Evolutionary conservation across 2,888 invertebrate genomes (phyloP).

Genomic region (Incurvaria masculella): DNA sequence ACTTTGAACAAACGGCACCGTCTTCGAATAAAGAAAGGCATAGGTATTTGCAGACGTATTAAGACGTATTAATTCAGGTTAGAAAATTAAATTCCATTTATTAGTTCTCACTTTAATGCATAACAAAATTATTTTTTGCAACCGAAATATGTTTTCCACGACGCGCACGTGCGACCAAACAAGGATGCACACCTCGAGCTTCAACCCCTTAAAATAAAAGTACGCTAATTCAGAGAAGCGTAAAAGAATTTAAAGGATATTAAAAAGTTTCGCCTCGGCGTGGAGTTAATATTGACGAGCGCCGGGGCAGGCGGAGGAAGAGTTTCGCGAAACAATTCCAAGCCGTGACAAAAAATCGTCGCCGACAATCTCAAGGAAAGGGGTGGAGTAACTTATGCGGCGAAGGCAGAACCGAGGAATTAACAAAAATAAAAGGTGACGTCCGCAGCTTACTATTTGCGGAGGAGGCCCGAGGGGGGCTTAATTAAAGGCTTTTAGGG

Average conservation of each 20-base stretch:
- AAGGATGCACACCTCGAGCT: background rate
- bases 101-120: too few relatives aligned
- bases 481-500: conserved; percentile 57
- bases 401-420: conserved; percentile 49
- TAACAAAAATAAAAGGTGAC: conserved; percentile 58
- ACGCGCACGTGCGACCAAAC: background rate
- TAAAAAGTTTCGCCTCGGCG: conserved; percentile 52
- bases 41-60: too few relatives aligned
- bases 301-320: conserved; percentile 47
- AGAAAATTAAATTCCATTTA: too few relatives aligned
- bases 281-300: conserved; percentile 59
- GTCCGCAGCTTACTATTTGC: conserved; percentile 45
- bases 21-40: too few relatives aligned
- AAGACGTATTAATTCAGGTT: too few relatives aligned
- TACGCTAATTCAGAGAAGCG: conserved; percentile 26
- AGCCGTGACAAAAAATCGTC: conserved; percentile 39
- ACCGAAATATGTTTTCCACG: background rate
- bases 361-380: conserved; percentile 47
- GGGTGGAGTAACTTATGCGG: conserved; percentile 56
- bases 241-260: conserved; percentile 57
- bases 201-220: conserved; percentile 16
- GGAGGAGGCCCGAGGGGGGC: conserved; percentile 25
- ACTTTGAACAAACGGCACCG: background rate
- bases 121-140: too few relatives aligned
- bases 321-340: conserved; percentile 21